Evolutionary conservation across 1,140 invertebrate species (phyloP).

Genomic region (Drosophila tani): DNA sequence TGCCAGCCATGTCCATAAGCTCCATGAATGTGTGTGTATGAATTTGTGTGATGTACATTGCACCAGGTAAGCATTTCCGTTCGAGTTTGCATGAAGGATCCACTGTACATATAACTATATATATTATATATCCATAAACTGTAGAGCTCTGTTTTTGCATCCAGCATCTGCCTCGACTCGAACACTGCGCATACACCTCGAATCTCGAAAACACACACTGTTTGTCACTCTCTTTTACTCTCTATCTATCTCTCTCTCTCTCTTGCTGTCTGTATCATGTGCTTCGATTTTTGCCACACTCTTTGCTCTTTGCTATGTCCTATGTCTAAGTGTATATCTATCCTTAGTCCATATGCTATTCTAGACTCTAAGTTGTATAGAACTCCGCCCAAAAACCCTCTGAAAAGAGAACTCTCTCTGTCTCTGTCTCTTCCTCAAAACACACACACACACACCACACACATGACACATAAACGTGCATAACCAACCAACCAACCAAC

Average conservation of each 20-base stretch:
- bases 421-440: slow-evolving; percentile 46
- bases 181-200: slow-evolving; percentile 42
- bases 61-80: slow-evolving; percentile 51
- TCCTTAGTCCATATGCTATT: slow-evolving; percentile 54
- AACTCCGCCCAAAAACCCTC: slow-evolving; percentile 37
- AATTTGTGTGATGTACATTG: slow-evolving; percentile 44
- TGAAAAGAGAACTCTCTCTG: slow-evolving; percentile 41
- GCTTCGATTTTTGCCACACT: slow-evolving; percentile 34
- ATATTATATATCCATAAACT: background rate
- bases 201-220: slow-evolving; percentile 26
- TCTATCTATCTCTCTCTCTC: slow-evolving; percentile 5
- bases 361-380: slow-evolving; percentile 72
- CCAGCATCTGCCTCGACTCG: slow-evolving; percentile 35
- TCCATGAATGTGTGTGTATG: slow-evolving; percentile 27
- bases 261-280: slow-evolving; percentile 35
- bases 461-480: slow-evolving; percentile 36
- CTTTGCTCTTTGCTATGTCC: slow-evolving; percentile 39
- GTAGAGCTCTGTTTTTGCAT: slow-evolving; percentile 33
- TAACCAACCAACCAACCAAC: slow-evolving; percentile 27
- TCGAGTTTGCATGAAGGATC: slow-evolving; percentile 32
- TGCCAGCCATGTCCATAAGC: slow-evolving; percentile 17
- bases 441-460: slow-evolving; percentile 23
- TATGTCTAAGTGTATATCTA: slow-evolving; percentile 50
- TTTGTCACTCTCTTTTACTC: slow-evolving; percentile 34
- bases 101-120: slow-evolving; percentile 1